Evolutionary conservation across 1,140 invertebrate species (phyloP).

Genomic region (Drosophila baimaii): DNA sequence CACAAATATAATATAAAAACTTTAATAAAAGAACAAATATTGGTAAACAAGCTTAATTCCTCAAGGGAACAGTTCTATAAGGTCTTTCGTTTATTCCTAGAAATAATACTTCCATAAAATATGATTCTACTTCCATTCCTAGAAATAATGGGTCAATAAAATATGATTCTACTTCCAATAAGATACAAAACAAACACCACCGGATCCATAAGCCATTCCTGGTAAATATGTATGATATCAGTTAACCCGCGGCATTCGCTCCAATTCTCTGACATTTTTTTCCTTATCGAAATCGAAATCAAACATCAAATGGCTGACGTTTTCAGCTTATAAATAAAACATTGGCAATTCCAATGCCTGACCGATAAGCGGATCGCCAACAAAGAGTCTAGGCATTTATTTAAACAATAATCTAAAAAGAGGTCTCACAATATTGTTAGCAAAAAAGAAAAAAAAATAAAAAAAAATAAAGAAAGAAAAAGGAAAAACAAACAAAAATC

Average conservation of each 20-base stretch:
- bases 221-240: constrained; percentile 1
- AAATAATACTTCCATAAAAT: not conserved
- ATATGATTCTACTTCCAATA: not conserved
- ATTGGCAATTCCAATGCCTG: constrained; percentile 22
- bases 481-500: constrained; percentile 44
- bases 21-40: not conserved
- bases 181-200: not conserved
- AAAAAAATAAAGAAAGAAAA: not conserved
- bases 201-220: not conserved
- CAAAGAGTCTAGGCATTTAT: constrained; percentile 32
- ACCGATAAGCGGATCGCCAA: constrained; percentile 48
- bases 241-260: constrained; percentile 8
- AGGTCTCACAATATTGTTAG: constrained; percentile 50
- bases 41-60: no score
- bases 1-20: no score
- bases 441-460: constrained; percentile 9
- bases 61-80: not conserved
- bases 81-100: not conserved
- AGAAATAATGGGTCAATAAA: not conserved
- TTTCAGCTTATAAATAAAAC: constrained; percentile 46
- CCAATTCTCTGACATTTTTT: not conserved
- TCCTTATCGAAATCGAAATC: constrained; percentile 37
- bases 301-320: constrained; percentile 25
- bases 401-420: constrained; percentile 38
- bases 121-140: not conserved